Evolutionary conservation across 2,888 invertebrate genomes (phyloP).

Genomic region (Conistra vaccinii): DNA sequence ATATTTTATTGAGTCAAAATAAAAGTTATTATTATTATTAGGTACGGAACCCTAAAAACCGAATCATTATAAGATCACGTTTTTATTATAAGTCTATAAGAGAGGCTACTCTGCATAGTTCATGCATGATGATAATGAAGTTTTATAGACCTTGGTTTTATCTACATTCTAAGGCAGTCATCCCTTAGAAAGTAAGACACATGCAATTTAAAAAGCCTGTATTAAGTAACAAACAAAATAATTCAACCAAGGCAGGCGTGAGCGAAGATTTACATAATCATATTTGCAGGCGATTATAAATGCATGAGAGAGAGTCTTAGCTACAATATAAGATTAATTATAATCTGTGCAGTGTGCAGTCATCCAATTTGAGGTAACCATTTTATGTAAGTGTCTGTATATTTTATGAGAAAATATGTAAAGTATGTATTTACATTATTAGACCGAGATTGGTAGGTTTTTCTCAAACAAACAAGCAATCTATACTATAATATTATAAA

Average conservation of each 20-base stretch:
- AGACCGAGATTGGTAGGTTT: too few species aligned
- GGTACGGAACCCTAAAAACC: too few species aligned
- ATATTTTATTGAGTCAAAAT: too few species aligned
- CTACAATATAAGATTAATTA: constrained; percentile 38
- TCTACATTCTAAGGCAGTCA: neutral
- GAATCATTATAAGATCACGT: neutral
- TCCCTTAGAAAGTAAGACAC: neutral
- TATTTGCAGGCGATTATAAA: constrained; percentile 58
- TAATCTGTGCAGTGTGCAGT: constrained; percentile 8
- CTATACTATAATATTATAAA: too few species aligned
- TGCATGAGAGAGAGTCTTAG: constrained; percentile 53
- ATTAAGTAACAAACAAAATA: constrained; percentile 44
- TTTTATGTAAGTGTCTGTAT: neutral
- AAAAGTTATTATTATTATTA: too few species aligned
- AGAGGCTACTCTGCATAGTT: neutral
- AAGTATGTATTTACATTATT: too few species aligned
- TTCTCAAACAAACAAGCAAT: too few species aligned
- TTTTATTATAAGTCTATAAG: neutral
- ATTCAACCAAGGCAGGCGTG: constrained; percentile 30
- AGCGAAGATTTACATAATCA: constrained; percentile 57
- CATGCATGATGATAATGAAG: neutral
- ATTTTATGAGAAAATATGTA: neutral
- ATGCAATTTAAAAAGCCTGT: neutral
- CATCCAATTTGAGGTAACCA: constrained; percentile 6
- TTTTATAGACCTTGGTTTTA: neutral